Evolutionary conservation across 1,140 invertebrate species (phyloP), one percentile per base, ranked within the genome.

Genomic region (Orius insidiosus): DNA sequence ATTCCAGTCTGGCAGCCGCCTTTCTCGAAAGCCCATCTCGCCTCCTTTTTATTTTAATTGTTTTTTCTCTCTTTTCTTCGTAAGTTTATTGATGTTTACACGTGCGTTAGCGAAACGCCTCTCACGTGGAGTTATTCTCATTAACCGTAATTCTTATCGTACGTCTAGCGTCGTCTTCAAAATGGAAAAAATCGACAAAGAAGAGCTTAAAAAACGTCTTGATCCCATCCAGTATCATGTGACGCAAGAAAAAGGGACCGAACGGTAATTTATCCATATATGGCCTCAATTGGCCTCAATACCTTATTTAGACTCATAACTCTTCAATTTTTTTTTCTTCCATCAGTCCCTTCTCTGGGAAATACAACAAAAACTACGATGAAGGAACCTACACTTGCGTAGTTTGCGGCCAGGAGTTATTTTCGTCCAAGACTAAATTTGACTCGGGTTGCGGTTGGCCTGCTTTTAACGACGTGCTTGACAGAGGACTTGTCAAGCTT

Each of bases 401-500:
- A 55, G 85, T 95, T 10, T 97, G 92, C 67, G 77, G 79, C 51
- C 82, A 89, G 65, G 76, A 82, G 51, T 63, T 97, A 53, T 98
- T 98, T 58, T 80, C 76, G 48, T 95, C 90, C 1, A 78, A 89
- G 54, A 83, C 80, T 15, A 97, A 97, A 72, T 98, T 81, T 66
- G 86, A 96, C 61, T 89, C 87, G 47, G 82, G 85, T 45, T 96
- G 89, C 65, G 93, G 94, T 37, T 98, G 93, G 93, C 93, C 93
- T n/a, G 86, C 92, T 48, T 98, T 97, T 66, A 90, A 82, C 64
- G 86, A 95, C 71, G 87, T 94, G 54, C 69, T 93, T 39, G 78
- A 86, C 61, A 76, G 84, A 63, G 83, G 83, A 51, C 82, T 80
- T 68, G 76, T 96, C 2, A 88, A 83, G 57, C 64, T 92, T 53